Conservation (phyloP, 2,888 invertebrate species). For the Lampropteryx suffumata region DNA sequence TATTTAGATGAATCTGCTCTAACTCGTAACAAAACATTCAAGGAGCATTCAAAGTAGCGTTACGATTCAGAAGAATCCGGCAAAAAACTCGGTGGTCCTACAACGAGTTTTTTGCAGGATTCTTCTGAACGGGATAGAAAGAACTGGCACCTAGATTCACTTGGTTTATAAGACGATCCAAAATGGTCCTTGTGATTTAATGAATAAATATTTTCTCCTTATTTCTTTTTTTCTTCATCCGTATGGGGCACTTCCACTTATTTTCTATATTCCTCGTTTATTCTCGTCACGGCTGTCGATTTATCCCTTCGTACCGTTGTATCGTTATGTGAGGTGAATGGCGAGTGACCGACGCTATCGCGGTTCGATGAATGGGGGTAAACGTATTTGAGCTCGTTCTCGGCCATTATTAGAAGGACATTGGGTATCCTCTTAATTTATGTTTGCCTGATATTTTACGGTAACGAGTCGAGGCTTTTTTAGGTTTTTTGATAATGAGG, state of each 20-base stretch:
- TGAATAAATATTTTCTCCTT: no score
- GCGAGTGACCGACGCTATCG: conserved; percentile 27
- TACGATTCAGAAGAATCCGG: no score
- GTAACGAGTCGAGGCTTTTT: conserved; percentile 15
- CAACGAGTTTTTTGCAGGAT: no score
- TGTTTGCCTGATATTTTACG: conserved; percentile 24
- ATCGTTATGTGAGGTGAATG: conserved; percentile 41
- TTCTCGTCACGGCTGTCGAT: conserved; percentile 50
- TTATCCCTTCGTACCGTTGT: conserved; percentile 49
- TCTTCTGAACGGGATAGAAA: no score
- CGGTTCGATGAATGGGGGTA: conserved; percentile 25
- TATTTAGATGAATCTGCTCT: no score
- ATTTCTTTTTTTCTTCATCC: neutral
- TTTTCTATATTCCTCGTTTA: conserved; percentile 26
- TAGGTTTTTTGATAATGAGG: neutral
- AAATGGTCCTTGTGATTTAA: no score
- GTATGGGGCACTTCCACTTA: neutral
- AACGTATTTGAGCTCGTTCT: conserved; percentile 22
- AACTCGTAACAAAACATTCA: no score
- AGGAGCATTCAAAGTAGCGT: no score
- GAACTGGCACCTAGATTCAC: no score
- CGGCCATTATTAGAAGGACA: conserved; percentile 25
- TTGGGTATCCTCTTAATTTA: conserved; percentile 27
- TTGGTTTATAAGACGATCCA: no score
- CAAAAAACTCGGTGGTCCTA: no score